phyloP scores from a whole-genome alignment of 2,888 invertebrate species.

The Aleiodes testaceus region DNA sequence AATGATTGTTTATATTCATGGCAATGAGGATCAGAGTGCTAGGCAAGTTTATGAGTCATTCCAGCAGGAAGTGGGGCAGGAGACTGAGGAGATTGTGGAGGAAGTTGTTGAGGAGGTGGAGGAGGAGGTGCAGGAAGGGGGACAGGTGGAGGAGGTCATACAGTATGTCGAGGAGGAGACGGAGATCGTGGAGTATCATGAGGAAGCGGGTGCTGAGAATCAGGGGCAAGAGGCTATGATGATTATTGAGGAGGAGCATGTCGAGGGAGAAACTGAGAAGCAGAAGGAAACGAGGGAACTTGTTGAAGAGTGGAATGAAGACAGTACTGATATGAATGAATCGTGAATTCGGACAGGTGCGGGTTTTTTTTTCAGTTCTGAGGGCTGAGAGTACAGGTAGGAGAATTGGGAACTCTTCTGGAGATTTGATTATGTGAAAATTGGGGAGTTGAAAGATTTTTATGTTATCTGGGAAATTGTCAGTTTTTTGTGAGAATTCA shows the following conservation, averaged over 20 bases:
- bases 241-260: conserved; percentile 67
- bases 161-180: conserved; percentile 72
- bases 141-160: conserved; percentile 66
- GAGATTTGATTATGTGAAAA: not conserved
- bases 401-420: not conserved
- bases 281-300: conserved; percentile 52
- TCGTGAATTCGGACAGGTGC: conserved; percentile 45
- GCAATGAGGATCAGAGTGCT: conserved; percentile 57
- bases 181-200: conserved; percentile 69
- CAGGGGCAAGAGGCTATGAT: conserved; percentile 66
- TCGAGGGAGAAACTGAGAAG: conserved; percentile 49
- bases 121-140: conserved; percentile 66
- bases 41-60: conserved; percentile 56
- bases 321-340: conserved; percentile 55
- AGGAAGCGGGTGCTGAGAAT: conserved; percentile 63
- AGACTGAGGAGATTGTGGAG: conserved; percentile 49
- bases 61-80: conserved; percentile 47
- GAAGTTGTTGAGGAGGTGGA: conserved; percentile 60
- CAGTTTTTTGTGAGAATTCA: no score
- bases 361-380: not conserved
- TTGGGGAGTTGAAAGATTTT: no score
- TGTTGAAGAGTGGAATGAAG: conserved; percentile 64
- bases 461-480: no score
- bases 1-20: conserved; percentile 69
- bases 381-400: not conserved